Evolutionary conservation across 2,797 vertebrate species (phyloP).

Genomic region (Siniperca undulata): DNA sequence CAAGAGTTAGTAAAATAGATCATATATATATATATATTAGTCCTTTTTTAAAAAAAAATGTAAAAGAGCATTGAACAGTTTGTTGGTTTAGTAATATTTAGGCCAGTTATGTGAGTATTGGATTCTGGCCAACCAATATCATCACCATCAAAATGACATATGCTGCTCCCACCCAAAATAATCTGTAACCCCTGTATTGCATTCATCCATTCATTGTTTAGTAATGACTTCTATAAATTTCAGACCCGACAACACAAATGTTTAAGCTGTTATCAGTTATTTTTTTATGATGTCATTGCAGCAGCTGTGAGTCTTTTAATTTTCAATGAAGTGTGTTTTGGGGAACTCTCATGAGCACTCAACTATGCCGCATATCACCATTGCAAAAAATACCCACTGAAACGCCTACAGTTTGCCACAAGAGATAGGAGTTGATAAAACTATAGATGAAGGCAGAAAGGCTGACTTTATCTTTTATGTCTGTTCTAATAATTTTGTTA

Average conservation of each 20-base stretch:
- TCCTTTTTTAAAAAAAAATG: constrained; percentile 13
- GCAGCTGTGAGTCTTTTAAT: background rate
- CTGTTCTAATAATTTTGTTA: constrained; percentile 26
- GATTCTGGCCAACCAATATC: constrained; percentile 23
- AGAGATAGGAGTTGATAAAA: background rate
- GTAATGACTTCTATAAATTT: background rate
- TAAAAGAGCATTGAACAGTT: background rate
- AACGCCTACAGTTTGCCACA: background rate
- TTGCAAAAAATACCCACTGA: background rate
- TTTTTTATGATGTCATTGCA: background rate
- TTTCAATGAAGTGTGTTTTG: background rate
- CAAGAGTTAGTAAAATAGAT: constrained; percentile 41
- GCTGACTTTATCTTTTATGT: constrained; percentile 3
- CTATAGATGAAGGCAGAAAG: background rate
- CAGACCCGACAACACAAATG: background rate
- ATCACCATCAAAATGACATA: constrained; percentile 15
- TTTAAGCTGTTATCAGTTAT: background rate
- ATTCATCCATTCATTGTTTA: constrained; percentile 1
- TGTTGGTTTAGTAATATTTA: background rate
- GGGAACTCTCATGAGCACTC: background rate
- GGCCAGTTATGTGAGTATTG: background rate
- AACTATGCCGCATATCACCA: background rate
- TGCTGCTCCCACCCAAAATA: background rate
- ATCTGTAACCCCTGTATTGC: background rate
- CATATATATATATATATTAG: background rate